Conservation (phyloP, 2,113 vertebrate genomes). For the Microtus ochrogaster region DNA sequence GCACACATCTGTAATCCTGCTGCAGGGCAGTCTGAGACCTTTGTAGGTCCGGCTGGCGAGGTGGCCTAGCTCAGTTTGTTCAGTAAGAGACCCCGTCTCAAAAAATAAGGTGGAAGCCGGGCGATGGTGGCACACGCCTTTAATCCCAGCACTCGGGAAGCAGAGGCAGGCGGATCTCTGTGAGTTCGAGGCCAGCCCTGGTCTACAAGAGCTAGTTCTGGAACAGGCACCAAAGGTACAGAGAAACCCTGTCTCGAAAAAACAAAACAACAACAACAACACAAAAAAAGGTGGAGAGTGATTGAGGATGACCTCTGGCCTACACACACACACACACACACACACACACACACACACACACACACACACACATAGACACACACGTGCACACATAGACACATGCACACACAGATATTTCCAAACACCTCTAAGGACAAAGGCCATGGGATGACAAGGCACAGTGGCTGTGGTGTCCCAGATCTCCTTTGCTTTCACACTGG, state of each 20-base stretch:
- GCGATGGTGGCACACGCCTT: no score
- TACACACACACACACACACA: background rate
- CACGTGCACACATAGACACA: background rate
- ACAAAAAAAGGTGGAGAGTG: background rate
- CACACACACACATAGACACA: fast-evolving
- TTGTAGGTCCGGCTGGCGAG: no score
- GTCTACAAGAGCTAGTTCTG: no score
- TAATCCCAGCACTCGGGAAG: no score
- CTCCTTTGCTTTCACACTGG: no score
- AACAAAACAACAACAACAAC: background rate
- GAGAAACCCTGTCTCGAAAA: background rate
- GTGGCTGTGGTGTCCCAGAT: background rate
- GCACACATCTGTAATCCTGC: background rate
- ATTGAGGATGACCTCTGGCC: no score
- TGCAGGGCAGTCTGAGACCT: background rate
- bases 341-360: background rate
- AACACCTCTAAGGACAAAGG: background rate
- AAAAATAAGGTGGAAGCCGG: background rate
- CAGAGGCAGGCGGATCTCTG: no score
- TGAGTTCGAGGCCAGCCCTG: no score
- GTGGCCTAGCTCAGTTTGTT: background rate
- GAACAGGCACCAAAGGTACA: no score
- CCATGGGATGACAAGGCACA: background rate
- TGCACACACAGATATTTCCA: background rate
- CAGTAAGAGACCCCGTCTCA: background rate